Conservation (phyloP, 2,113 vertebrate genomes). For the Apaloderma vittatum region DNA sequence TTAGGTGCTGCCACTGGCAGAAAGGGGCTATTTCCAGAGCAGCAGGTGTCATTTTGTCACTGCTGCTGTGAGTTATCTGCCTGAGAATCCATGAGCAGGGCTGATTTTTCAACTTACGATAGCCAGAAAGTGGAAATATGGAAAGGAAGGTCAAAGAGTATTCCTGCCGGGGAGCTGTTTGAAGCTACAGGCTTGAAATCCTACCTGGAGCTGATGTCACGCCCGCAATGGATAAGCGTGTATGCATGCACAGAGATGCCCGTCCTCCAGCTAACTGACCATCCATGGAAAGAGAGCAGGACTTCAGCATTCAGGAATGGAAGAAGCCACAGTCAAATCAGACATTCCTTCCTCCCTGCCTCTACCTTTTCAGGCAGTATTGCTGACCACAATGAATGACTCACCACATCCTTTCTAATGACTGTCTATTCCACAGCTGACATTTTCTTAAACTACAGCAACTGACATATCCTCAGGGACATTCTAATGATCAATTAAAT, state of each 20-base stretch:
- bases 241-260: background rate
- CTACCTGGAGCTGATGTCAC: background rate
- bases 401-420: background rate
- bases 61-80: background rate
- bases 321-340: background rate
- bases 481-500: conserved; percentile 25
- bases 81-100: background rate
- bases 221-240: rapidly evolving
- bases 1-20: background rate
- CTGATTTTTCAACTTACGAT: background rate
- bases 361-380: background rate
- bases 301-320: background rate
- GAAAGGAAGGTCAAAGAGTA: background rate
- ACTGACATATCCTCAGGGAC: conserved; percentile 29
- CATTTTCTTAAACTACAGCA: conserved; percentile 17
- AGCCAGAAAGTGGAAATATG: background rate
- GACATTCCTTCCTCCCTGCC: background rate
- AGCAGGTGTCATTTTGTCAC: background rate
- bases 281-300: background rate
- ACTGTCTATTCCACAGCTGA: background rate
- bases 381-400: background rate
- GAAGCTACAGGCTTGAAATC: background rate
- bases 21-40: background rate
- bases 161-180: background rate
- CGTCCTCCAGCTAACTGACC: background rate